A percentile compares a stretch with the other conserved stretches of the same genome.
Evolutionary conservation across 2,113 vertebrate genomes (phyloP).

Genomic region (Castor canadensis): DNA sequence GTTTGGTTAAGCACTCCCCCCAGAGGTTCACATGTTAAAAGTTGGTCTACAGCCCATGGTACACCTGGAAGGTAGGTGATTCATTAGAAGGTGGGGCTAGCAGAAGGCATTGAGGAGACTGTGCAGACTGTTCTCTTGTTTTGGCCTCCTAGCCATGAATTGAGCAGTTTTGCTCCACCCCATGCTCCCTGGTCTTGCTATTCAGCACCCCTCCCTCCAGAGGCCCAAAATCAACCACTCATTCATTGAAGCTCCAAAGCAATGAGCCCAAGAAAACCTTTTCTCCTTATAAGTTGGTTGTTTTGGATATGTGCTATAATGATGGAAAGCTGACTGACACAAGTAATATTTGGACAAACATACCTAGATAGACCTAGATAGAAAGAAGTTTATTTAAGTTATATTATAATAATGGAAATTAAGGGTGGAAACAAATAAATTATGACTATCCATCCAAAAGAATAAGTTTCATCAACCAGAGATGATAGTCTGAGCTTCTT

Average conservation of each 20-base stretch:
- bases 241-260: background rate
- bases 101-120: background rate
- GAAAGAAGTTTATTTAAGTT: background rate
- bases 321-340: background rate
- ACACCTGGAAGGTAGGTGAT: background rate
- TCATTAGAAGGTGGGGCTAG: background rate
- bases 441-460: background rate
- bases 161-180: background rate
- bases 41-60: background rate
- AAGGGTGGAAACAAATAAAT: background rate
- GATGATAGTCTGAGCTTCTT: background rate
- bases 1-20: background rate
- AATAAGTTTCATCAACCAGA: background rate
- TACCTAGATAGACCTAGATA: no score
- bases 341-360: background rate
- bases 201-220: no score
- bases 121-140: background rate
- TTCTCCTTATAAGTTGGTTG: background rate
- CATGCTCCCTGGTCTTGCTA: background rate
- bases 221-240: background rate
- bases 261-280: background rate
- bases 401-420: background rate
- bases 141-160: background rate
- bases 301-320: background rate
- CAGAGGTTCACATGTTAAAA: background rate